Percentiles rank a stretch among this genome's conserved stretches.
Evolutionary conservation across 2,888 invertebrate species (phyloP).

Genomic region (Barypeithes pellucidus): DNA sequence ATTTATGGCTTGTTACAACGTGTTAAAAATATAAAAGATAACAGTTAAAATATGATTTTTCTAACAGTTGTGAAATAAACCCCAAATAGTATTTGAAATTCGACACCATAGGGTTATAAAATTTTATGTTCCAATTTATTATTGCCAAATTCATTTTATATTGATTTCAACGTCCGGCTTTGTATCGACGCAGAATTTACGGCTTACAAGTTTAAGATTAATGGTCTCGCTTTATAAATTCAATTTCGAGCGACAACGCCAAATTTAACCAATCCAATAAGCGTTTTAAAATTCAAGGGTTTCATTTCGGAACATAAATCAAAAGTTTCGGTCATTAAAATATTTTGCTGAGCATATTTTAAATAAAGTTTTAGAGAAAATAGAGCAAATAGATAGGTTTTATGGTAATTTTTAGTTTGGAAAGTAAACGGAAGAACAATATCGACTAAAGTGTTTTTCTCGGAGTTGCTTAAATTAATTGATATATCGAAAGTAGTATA

Average conservation of each 20-base stretch:
- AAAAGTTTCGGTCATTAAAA: slow-evolving; percentile 28
- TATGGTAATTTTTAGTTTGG: not conserved
- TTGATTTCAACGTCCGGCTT: slow-evolving; percentile 36
- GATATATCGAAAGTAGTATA: too few relatives aligned
- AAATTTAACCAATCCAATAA: slow-evolving; percentile 43
- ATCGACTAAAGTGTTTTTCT: not conserved
- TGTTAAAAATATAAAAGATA: too few relatives aligned
- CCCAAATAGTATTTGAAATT: slow-evolving; percentile 16
- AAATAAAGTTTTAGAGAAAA: slow-evolving; percentile 10
- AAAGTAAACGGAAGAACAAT: not conserved
- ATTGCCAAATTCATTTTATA: slow-evolving; percentile 27
- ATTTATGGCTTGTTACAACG: too few relatives aligned
- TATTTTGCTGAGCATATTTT: slow-evolving; percentile 15
- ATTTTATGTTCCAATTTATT: slow-evolving; percentile 23
- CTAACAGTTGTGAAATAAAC: too few relatives aligned
- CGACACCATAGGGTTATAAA: slow-evolving; percentile 1
- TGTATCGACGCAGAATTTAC: slow-evolving; percentile 39
- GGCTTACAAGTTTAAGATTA: slow-evolving; percentile 42
- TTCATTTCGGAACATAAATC: slow-evolving; percentile 35
- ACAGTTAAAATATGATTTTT: too few relatives aligned
- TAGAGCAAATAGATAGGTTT: not conserved
- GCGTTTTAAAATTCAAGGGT: slow-evolving; percentile 41
- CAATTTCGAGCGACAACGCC: slow-evolving; percentile 44
- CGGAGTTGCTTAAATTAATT: not conserved
- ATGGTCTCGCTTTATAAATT: slow-evolving; percentile 40